Evolutionary conservation across 2,888 invertebrate species (phyloP).

Genomic region (Scrobipalpa atriplicella): DNA sequence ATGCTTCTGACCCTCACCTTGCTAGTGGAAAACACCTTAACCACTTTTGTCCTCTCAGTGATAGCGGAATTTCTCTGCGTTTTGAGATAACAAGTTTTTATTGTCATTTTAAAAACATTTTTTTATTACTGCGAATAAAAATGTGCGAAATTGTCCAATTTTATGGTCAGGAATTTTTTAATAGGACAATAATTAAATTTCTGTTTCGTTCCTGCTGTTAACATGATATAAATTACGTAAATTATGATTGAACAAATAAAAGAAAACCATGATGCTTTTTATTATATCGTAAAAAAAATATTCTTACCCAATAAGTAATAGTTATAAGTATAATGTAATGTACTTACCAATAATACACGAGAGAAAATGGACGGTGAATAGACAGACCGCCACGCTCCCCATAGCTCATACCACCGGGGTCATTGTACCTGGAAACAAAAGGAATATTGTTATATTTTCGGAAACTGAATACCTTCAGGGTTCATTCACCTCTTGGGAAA

Average conservation of each 20-base stretch:
- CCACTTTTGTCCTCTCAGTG: conserved; percentile 16
- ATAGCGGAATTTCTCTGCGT: conserved; percentile 40
- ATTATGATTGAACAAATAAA: no score
- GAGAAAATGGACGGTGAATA: conserved; percentile 77
- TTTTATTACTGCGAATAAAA: conserved; percentile 30
- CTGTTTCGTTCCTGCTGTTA: background rate
- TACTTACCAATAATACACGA: conserved; percentile 75
- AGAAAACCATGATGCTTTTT: no score
- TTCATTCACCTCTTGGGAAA: background rate
- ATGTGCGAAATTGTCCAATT: conserved; percentile 25
- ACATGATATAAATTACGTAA: background rate
- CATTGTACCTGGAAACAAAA: conserved; percentile 75
- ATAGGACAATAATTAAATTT: conserved; percentile 19
- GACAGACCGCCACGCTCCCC: conserved; percentile 65
- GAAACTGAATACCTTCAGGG: background rate
- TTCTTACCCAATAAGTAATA: no score
- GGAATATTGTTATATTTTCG: conserved; percentile 36
- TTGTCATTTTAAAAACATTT: conserved; percentile 27
- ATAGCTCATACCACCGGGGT: conserved; percentile 59
- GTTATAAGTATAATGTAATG: background rate
- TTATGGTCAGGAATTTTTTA: conserved; percentile 23
- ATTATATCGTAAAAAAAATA: no score
- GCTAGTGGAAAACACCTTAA: background rate
- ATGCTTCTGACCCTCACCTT: background rate
- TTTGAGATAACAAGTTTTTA: conserved; percentile 30